phyloP scores from a whole-genome alignment of 1,140 invertebrate species.

The Eupeodes corollae region DNA sequence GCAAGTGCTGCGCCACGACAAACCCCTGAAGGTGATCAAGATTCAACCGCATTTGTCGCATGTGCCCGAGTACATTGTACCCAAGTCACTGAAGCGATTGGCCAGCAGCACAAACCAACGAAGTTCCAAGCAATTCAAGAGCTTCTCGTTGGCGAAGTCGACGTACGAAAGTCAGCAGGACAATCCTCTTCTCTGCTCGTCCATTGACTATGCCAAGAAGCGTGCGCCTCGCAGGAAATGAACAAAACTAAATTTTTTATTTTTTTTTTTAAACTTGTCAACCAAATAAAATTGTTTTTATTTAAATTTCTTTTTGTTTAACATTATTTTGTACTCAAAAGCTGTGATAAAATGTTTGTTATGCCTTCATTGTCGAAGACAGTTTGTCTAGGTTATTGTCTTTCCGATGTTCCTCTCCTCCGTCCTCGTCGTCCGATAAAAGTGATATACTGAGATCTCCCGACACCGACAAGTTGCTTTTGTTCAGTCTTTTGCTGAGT shows the following conservation, averaged over 20 bases:
- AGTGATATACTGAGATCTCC: constrained; percentile 35
- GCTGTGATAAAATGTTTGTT: too few species aligned
- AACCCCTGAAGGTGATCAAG: constrained; percentile 75
- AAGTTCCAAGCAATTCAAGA: constrained; percentile 36
- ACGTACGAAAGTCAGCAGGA: constrained; percentile 27
- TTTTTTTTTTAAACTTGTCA: too few species aligned
- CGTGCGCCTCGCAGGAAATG: background rate
- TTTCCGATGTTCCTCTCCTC: constrained; percentile 2
- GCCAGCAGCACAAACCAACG: constrained; percentile 38
- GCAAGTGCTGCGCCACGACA: constrained; percentile 81
- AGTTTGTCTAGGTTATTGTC: too few species aligned
- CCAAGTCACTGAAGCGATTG: constrained; percentile 55
- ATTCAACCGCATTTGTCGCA: constrained; percentile 77
- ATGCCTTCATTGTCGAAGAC: too few species aligned
- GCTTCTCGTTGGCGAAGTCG: constrained; percentile 15
- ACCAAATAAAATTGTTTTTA: too few species aligned
- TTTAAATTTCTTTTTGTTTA: too few species aligned
- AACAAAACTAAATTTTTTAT: too few species aligned
- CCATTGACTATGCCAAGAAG: constrained; percentile 27
- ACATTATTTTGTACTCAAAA: too few species aligned
- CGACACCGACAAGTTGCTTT: constrained; percentile 31
- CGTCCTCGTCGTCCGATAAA: constrained; percentile 35
- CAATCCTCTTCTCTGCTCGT: constrained; percentile 33
- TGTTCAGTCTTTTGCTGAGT: constrained; percentile 15
- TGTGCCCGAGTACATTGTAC: constrained; percentile 90